Evolutionary conservation across 2,113 vertebrate genomes (phyloP), one percentile per base, ranked within the genome.

Genomic region (Turdus rufiventris): DNA sequence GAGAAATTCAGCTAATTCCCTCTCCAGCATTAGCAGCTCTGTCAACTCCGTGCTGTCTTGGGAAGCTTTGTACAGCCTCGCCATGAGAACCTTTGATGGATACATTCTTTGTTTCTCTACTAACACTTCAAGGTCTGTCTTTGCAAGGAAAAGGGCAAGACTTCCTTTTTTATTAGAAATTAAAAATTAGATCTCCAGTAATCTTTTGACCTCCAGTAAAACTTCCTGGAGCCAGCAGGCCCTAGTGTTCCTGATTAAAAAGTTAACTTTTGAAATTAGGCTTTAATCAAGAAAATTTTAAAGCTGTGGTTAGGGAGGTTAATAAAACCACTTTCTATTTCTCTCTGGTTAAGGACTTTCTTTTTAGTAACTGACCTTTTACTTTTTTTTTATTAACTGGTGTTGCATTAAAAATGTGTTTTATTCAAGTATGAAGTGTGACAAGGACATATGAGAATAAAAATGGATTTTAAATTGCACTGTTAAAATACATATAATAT

Each of bases 91-190:
- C 50, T 94, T 94, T 87, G 84, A 68, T 47, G 91, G 96, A 78
- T 87, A 38, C 48, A 40, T 68, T 93, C 80, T 89, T 92, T 92
- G 77, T 94, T 94, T 91, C 80, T 43, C 38, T 63, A 17, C 83
- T 77, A 81, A 85, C 87, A 75, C 91, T 93, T 94, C 74, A 79
- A 95, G 91, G 91, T 94, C 93, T 91, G 2, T 68, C 95, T 94
- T 84, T 87, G 73, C 87, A 85, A 95, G 61, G 80, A 94, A 95
- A 92, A 85, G 94, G 93, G 84, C 94, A 94, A 92, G 89, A 91
- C 87, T 96, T 95, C 81, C 80, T 92, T 91, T 89, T 94, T 85
- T 89, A 92, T 82, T 92, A 79, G 66, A 94, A 94, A 66, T 87
- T 54, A 94, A 94, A 94, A 94, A 94, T 91, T 68, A 82, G 9